A percentile compares a stretch with the other conserved stretches of the same genome.
Conservation (phyloP, 2,888 invertebrate genomes). For the Camptogramma bilineatum region DNA sequence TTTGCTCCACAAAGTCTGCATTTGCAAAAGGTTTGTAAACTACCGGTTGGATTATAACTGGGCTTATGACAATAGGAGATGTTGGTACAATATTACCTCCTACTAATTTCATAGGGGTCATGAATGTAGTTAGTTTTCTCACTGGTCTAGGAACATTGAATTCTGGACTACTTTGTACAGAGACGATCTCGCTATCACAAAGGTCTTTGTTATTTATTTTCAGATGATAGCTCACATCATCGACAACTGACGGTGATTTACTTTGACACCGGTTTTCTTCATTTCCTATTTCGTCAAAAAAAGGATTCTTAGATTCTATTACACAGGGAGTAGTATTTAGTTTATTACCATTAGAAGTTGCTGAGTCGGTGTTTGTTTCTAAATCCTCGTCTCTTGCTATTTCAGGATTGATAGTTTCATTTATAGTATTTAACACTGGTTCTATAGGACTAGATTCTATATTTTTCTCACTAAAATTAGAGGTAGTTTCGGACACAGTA, state of each 20-base stretch:
- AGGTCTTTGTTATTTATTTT: slow-evolving; percentile 75
- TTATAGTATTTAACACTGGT: neutral
- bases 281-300: slow-evolving; percentile 38
- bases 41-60: slow-evolving; percentile 65
- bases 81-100: slow-evolving; percentile 53
- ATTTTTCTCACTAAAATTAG: slow-evolving; percentile 6
- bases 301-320: slow-evolving; percentile 43
- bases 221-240: slow-evolving; percentile 75
- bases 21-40: slow-evolving; percentile 11
- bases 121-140: slow-evolving; percentile 59
- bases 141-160: slow-evolving; percentile 42
- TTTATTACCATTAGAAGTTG: slow-evolving; percentile 4
- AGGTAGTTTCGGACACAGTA: slow-evolving; percentile 8
- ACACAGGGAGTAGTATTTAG: slow-evolving; percentile 21
- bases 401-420: slow-evolving; percentile 1
- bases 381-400: slow-evolving; percentile 14
- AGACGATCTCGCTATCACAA: slow-evolving; percentile 46
- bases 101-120: slow-evolving; percentile 67
- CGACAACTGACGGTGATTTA: slow-evolving; percentile 49
- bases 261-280: slow-evolving; percentile 24
- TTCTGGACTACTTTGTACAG: slow-evolving; percentile 46
- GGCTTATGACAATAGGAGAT: slow-evolving; percentile 72
- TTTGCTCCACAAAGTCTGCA: slow-evolving; percentile 31
- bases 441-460: slow-evolving; percentile 17
- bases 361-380: slow-evolving; percentile 5